These are phyloP conservation scores for Tethya wilhelma DNA, from an alignment of 37 sponge, comb jelly and placozoan species.

Conservation along the genomic window DNA sequence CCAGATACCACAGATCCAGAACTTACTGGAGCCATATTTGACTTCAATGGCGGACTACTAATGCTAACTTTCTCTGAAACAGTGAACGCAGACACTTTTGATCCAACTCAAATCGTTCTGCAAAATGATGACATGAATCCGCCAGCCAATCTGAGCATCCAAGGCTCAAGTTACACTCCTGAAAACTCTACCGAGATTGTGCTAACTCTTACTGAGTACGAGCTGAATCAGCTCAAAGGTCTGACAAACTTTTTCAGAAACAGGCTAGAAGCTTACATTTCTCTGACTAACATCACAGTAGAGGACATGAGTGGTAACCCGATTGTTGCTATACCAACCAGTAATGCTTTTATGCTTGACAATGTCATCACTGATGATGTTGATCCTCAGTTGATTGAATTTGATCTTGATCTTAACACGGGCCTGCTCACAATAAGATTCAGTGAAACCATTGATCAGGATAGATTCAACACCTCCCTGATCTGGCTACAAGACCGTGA, in stretches of 20 bases:
- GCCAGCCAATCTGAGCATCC: constrained; percentile 27
- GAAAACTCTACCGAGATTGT: constrained; percentile 52
- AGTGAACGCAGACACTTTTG: constrained; percentile 61
- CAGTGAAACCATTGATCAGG: constrained; percentile 73
- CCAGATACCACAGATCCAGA: constrained; percentile 63
- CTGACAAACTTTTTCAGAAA: constrained; percentile 37
- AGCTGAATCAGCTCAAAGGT: constrained; percentile 74
- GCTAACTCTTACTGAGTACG: constrained; percentile 51
- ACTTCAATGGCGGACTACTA: constrained; percentile 71
- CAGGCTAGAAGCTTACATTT: constrained; percentile 25
- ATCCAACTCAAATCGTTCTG: constrained; percentile 53
- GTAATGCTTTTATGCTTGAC: constrained; percentile 15
- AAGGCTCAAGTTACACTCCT: constrained; percentile 41
- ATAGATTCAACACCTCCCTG: constrained; percentile 31
- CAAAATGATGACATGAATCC: constrained; percentile 41
- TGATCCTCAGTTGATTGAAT: constrained; percentile 40
- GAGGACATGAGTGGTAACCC: constrained; percentile 86
- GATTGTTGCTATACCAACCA: constrained; percentile 24
- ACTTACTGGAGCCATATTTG: constrained; percentile 32
- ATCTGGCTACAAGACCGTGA: constrained; percentile 68
- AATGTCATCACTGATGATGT: constrained; percentile 38
- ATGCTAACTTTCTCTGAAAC: constrained; percentile 80
- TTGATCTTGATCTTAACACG: constrained; percentile 76
- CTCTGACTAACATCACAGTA: constrained; percentile 52
- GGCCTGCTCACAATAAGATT: constrained; percentile 69